Evolutionary conservation across 2,113 vertebrate genomes (phyloP).

Genomic region (Alces alces): DNA sequence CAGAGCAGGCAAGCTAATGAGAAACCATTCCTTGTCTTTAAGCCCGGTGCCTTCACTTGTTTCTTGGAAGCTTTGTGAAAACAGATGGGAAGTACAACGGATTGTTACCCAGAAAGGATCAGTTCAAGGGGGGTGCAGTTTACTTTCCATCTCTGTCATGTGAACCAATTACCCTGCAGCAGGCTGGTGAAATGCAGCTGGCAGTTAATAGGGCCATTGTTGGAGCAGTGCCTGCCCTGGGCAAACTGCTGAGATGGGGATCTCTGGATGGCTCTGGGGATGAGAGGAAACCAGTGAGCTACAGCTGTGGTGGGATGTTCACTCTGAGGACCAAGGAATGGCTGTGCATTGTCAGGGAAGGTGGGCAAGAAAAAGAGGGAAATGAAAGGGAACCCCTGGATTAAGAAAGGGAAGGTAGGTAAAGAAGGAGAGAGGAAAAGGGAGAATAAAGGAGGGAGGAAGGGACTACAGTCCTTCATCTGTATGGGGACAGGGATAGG

Average conservation of each 20-base stretch:
- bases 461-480: neutral
- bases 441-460: neutral
- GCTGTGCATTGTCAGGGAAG: neutral
- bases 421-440: neutral
- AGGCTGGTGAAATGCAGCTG: neutral
- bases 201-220: constrained; percentile 42
- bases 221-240: neutral
- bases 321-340: neutral
- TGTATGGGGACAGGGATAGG: too few relatives aligned
- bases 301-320: neutral
- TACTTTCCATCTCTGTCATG: constrained; percentile 24
- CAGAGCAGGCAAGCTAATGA: neutral
- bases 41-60: neutral
- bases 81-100: neutral
- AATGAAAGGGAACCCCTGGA: neutral
- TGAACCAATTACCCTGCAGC: constrained; percentile 35
- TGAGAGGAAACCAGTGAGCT: neutral
- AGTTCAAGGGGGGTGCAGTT: constrained; percentile 1
- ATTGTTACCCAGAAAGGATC: constrained; percentile 7
- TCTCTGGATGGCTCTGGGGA: neutral
- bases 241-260: constrained; percentile 19
- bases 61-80: constrained; percentile 12
- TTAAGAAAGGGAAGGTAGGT: neutral
- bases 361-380: neutral
- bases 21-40: constrained; percentile 23